Evolutionary conservation across 2,888 invertebrate genomes (phyloP).

Genomic region (Ctenicera cuprea): DNA sequence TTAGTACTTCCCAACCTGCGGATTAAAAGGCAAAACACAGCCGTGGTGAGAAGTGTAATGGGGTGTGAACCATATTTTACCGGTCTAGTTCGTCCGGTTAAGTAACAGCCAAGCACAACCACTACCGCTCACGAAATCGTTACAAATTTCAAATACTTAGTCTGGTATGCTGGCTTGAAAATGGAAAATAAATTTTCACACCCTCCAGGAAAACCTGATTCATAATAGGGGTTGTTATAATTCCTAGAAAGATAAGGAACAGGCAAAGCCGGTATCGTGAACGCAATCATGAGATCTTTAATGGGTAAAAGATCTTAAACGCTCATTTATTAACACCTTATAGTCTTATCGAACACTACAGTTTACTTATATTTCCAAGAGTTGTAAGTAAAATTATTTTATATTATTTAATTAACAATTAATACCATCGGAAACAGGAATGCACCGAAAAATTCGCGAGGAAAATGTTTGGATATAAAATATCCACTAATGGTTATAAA

Average conservation of each 20-base stretch:
- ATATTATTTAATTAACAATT: no score
- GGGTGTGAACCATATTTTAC: constrained; percentile 51
- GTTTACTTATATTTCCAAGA: not conserved
- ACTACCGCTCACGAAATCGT: constrained; percentile 43
- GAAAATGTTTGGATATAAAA: not conserved
- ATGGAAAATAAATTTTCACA: constrained; percentile 37
- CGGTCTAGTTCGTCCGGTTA: constrained; percentile 42
- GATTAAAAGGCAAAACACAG: constrained; percentile 57
- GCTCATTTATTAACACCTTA: constrained; percentile 25
- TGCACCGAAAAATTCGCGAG: no score
- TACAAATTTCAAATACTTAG: constrained; percentile 40
- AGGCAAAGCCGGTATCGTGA: constrained; percentile 27
- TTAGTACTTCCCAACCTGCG: constrained; percentile 23
- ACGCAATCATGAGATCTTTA: constrained; percentile 18
- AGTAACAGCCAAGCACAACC: constrained; percentile 42
- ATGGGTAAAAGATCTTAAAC: constrained; percentile 23
- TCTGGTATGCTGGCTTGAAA: constrained; percentile 41
- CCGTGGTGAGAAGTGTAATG: constrained; percentile 50
- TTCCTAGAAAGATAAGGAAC: constrained; percentile 23
- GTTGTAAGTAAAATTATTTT: no score
- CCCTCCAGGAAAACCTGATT: constrained; percentile 27
- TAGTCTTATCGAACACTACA: constrained; percentile 7
- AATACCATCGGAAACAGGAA: no score
- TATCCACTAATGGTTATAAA: constrained; percentile 2
- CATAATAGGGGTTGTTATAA: constrained; percentile 27